Evolutionary conservation across 2,113 vertebrate genomes (phyloP).

Genomic region (Atherinomorus stipes): DNA sequence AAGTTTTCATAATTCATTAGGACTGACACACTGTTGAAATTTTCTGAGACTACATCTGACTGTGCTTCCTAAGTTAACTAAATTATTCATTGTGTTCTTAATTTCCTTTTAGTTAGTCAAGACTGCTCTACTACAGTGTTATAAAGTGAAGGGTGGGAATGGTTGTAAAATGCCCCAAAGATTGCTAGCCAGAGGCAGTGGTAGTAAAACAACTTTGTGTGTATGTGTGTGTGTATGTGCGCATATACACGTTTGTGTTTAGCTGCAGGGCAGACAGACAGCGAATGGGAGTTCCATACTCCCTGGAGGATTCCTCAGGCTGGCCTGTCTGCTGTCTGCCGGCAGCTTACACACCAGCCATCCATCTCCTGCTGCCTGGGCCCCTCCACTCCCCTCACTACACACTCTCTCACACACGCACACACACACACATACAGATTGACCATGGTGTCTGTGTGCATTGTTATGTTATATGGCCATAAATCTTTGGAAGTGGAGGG

Average conservation of each 20-base stretch:
- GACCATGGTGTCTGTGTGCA: slow-evolving; percentile 78
- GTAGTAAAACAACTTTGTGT: slow-evolving; percentile 78
- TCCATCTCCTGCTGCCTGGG: slow-evolving; percentile 81
- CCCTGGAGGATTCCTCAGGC: slow-evolving; percentile 80
- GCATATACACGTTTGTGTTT: slow-evolving; percentile 73
- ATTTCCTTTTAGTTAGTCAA: slow-evolving; percentile 77
- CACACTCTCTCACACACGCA: slow-evolving; percentile 47
- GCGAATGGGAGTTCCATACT: slow-evolving; percentile 84
- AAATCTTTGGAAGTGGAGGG: slow-evolving; percentile 77
- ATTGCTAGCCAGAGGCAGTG: slow-evolving; percentile 77
- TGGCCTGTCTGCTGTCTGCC: slow-evolving; percentile 82
- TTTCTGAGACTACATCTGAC: slow-evolving; percentile 62
- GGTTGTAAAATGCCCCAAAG: slow-evolving; percentile 79
- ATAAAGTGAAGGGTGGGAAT: slow-evolving; percentile 68
- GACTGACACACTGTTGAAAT: slow-evolving; percentile 66
- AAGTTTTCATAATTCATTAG: slow-evolving; percentile 81
- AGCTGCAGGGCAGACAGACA: slow-evolving; percentile 82
- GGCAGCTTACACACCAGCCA: slow-evolving; percentile 82
- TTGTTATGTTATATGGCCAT: slow-evolving; percentile 82
- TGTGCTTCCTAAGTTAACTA: slow-evolving; percentile 66
- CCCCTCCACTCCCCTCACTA: slow-evolving; percentile 52
- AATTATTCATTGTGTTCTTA: slow-evolving; percentile 79
- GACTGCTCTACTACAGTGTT: slow-evolving; percentile 46
- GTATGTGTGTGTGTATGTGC: slow-evolving; percentile 17
- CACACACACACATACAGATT: slow-evolving; percentile 51